Evolutionary conservation across 2,888 invertebrate species (phyloP).

Genomic region (Thecophora atra): DNA sequence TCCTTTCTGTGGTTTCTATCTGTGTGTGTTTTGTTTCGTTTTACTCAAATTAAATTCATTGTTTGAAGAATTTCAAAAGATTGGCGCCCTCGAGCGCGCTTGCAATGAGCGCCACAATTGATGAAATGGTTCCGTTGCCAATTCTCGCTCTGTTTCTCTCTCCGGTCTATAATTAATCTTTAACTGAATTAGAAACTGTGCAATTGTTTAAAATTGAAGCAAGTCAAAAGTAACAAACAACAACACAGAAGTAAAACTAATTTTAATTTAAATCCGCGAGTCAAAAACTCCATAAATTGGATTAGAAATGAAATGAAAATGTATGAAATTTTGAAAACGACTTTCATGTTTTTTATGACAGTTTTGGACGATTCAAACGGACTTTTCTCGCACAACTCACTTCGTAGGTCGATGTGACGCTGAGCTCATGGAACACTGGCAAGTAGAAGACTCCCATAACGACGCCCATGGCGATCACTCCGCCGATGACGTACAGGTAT

Average conservation of each 20-base stretch:
- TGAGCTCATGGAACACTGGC: slow-evolving; percentile 79
- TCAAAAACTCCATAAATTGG: no score
- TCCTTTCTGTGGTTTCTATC: not conserved
- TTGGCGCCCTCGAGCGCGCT: slow-evolving; percentile 11
- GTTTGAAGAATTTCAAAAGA: slow-evolving; percentile 6
- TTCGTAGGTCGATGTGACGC: slow-evolving; percentile 83
- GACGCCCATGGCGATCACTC: slow-evolving; percentile 73
- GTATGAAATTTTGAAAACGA: no score
- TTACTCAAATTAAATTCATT: not conserved
- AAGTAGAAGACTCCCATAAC: slow-evolving; percentile 75
- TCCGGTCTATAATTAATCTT: not conserved
- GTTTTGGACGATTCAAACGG: not conserved
- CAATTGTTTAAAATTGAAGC: not conserved
- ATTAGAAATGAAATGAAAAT: no score
- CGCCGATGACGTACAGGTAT: slow-evolving; percentile 74
- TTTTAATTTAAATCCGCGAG: not conserved
- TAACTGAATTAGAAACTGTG: slow-evolving; percentile 15
- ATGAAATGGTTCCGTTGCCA: slow-evolving; percentile 27
- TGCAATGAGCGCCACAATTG: slow-evolving; percentile 33
- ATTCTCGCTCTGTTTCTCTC: not conserved
- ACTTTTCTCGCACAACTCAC: slow-evolving; percentile 64
- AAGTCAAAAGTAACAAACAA: not conserved
- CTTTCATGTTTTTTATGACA: no score
- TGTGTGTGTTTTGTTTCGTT: slow-evolving; percentile 2
- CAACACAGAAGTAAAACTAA: not conserved